Percentiles rank a stretch among this genome's conserved stretches.
phyloP scores from a whole-genome alignment of 1,140 invertebrate genomes.

The Akabosia matsudoensis region DNA sequence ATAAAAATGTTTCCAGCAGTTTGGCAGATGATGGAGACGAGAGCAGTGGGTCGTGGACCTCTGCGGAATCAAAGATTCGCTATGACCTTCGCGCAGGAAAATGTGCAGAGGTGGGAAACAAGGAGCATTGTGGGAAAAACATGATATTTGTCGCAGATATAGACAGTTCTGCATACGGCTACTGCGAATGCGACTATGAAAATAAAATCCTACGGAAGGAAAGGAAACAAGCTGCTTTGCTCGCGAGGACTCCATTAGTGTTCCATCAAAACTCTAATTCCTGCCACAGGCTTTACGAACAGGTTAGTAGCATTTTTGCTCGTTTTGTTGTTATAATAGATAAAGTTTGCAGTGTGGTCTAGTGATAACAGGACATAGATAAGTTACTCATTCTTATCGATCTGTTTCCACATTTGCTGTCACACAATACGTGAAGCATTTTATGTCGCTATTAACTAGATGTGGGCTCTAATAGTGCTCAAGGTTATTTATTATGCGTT shows the following conservation, averaged over 20 bases:
- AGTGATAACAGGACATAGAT: neutral
- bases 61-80: neutral
- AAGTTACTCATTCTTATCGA: too few species aligned
- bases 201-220: slow-evolving; percentile 1
- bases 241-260: neutral
- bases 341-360: neutral
- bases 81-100: slow-evolving; percentile 24
- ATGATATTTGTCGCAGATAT: slow-evolving; percentile 35
- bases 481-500: too few species aligned
- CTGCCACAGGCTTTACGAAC: slow-evolving; percentile 27
- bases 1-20: neutral
- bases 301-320: slow-evolving; percentile 17
- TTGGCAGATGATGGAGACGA: neutral
- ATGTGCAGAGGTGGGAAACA: slow-evolving; percentile 21
- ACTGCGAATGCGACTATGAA: slow-evolving; percentile 36
- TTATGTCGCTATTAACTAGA: too few species aligned
- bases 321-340: neutral
- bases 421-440: too few species aligned
- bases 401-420: too few species aligned
- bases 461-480: too few species aligned
- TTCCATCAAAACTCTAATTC: slow-evolving; percentile 12
- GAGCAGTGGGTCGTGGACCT: neutral
- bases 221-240: neutral
- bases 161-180: slow-evolving; percentile 27
- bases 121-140: slow-evolving; percentile 32